Evolutionary conservation across 2,797 vertebrate species (phyloP).

Genomic region (Miichthys miiuy): DNA sequence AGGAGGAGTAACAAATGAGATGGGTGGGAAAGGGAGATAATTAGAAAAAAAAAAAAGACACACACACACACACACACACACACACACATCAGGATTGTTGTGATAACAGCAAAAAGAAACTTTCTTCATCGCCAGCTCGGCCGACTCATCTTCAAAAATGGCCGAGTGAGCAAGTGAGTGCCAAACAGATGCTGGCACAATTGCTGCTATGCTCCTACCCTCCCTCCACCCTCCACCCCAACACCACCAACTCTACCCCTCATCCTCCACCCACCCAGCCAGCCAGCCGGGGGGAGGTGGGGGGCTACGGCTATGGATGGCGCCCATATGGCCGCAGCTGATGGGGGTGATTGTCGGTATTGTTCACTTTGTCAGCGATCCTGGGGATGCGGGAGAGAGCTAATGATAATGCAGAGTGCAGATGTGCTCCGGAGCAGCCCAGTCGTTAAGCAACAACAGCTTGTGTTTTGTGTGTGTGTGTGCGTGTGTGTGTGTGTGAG

Average conservation of each 20-base stretch:
- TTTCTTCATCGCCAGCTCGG: conserved; percentile 51
- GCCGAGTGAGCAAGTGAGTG: conserved; percentile 61
- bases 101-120: conserved; percentile 55
- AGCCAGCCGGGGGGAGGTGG: conserved; percentile 57
- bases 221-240: conserved; percentile 4
- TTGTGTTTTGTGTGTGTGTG: conserved; percentile 66
- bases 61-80: conserved; percentile 14
- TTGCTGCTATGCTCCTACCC: conserved; percentile 64
- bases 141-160: conserved; percentile 68
- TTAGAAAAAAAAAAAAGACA: conserved; percentile 26
- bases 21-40: conserved; percentile 22
- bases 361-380: conserved; percentile 90
- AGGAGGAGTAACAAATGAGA: conserved; percentile 58
- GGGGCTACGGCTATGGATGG: conserved; percentile 79
- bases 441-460: conserved; percentile 84
- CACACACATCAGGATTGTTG: conserved; percentile 49
- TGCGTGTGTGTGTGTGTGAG: conserved; percentile 34
- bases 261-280: conserved; percentile 63
- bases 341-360: conserved; percentile 88
- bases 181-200: conserved; percentile 87
- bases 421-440: conserved; percentile 85
- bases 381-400: conserved; percentile 82
- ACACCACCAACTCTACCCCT: conserved; percentile 35
- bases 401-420: conserved; percentile 90
- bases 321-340: conserved; percentile 88